Base-by-base conservation (phyloP, 2,797 vertebrate species). In the Fundulus diaphanus region DNA sequence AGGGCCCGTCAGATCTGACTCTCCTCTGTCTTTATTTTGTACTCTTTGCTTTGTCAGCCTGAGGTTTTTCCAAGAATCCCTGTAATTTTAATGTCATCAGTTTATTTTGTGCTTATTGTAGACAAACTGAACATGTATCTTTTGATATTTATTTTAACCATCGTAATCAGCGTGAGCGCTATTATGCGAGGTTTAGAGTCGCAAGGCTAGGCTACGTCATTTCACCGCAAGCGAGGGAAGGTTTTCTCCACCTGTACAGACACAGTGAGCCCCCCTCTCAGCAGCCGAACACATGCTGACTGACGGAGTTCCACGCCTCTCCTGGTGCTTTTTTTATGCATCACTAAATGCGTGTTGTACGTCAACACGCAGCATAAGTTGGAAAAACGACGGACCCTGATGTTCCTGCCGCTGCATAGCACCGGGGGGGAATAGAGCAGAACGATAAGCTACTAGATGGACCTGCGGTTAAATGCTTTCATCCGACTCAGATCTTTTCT, bases 61-160 rank as follows among this genome's bases (percentile, higher is more conserved):
- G 67, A 77, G 54, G n/a, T 69, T 83, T n/a, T 86, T 83, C 33
- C 18, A 56, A 69, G 48, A 75, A 80, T n/a, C 44, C 81, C 65
- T 85, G 74, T 89, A 51, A 77, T 77, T 88, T 89, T 56, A 72
- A 79, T 83, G 88, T 92, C 82, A 87, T 86, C 77, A 44, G 42
- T 81, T 67, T 83, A 81, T 89, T n/a, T 85, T 89, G 84, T 90
- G 85, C 86, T 90, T 85, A 82, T 24, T 37, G 78, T 92, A 90
- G 92, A 87, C 48, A 33, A 87, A 87, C 80, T 48, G 51, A 85
- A 88, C 74, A 40, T 75, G 79, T 88, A 92, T 88, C 87, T 88
- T 92, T 92, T 91, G 74, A 88, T 93, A 93, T 93, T 93, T 93
- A 93, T 92, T 93, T 92, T 88, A 82, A 87, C 82, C 82, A 89